phyloP scores from a whole-genome alignment of 2,888 invertebrate genomes.

The Tinea trinotella region DNA sequence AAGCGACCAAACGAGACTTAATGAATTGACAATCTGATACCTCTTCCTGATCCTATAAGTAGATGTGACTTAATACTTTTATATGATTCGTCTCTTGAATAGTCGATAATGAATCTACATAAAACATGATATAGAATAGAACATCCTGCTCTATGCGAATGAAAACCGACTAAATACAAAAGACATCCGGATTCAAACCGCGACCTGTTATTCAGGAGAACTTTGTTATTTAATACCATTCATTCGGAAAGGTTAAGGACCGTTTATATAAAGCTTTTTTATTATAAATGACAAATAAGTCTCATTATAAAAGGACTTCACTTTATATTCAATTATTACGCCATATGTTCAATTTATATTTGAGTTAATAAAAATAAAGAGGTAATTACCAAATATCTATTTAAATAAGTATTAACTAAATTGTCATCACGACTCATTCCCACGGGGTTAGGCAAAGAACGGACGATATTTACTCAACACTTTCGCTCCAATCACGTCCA shows the following conservation, averaged over 20 bases:
- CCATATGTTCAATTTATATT: background rate
- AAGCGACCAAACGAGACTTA: no score
- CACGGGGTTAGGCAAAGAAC: no score
- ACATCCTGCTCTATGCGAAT: background rate
- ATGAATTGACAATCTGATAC: no score
- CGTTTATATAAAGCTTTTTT: constrained; percentile 1
- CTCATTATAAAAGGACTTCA: background rate
- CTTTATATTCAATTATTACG: background rate
- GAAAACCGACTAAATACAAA: constrained; percentile 18
- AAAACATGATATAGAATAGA: background rate
- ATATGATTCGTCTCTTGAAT: no score
- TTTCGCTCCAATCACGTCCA: no score
- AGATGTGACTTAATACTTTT: no score
- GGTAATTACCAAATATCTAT: no score
- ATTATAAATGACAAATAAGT: background rate
- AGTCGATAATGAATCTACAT: background rate
- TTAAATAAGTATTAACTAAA: no score
- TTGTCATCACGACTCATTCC: no score
- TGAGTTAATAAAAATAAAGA: no score
- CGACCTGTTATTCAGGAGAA: background rate
- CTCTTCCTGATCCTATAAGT: no score
- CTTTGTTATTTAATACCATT: constrained; percentile 13
- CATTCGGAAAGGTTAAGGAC: constrained; percentile 1
- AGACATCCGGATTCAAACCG: constrained; percentile 17
- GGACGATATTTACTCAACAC: no score